Evolutionary conservation across 2,888 invertebrate species (phyloP), one percentile per base, ranked within the genome.

Genomic region (Hetaerina titia): DNA sequence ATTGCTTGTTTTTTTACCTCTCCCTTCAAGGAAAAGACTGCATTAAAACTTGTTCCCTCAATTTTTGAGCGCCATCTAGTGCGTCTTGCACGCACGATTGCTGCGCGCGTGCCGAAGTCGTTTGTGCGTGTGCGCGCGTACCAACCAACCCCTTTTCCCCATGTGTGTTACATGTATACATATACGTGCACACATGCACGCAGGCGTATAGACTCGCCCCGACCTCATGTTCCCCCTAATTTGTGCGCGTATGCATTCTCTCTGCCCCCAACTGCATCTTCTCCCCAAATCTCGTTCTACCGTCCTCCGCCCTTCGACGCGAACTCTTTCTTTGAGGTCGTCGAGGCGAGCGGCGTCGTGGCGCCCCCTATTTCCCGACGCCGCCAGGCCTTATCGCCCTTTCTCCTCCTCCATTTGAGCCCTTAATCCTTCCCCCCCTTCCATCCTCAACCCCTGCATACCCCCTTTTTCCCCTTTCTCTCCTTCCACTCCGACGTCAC

Each of bases 311-410:
- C 60, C 60, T 60, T 17, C 69, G 7, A 22, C 81, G 81, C 58
- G 56, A 57, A 57, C 57, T 45, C 89, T 89, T 89, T 58, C 89
- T 58, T n/a, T 89, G 89, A 17, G 89, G 89, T 57, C 89, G 56
- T 58, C 89, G 81, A 81, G 81, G 81, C 81, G 81, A 81, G 31
- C 31, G 25, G 31, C 15, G 25, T 22, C 31, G 7, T 31, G 31
- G 7, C 31, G 11, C 31, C 15, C 22, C 45, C 45, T 45, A 45
- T 45, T 45, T 22, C 69, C 22, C 9, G 22, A n/a, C 31, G 25
- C 81, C 31, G 5, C 13, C 13, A 19, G 25, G 22, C 31, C 6
- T 31, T 81, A 2, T 8, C 22, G 8, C 69, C 19, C 69, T n/a
- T 6, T 9, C n/a, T n/a, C n/a, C n/a, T 22, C 7, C 17, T n/a